These are phyloP conservation scores for Australoheros scitulus DNA, from an alignment of 2,113 vertebrate species.

Conservation along the genomic window DNA sequence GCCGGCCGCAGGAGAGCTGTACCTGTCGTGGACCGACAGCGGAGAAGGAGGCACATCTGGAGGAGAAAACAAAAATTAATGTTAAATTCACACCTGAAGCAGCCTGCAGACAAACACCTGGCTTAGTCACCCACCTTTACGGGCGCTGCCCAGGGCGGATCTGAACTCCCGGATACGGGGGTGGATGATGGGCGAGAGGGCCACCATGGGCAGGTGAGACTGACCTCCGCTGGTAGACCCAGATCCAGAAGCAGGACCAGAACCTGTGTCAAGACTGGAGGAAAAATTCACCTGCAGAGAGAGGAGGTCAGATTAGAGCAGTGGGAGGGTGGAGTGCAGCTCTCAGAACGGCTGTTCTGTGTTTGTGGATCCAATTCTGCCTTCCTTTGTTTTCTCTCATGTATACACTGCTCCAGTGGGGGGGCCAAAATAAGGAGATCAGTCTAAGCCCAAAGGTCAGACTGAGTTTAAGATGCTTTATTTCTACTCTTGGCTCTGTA, in stretches of 20 bases:
- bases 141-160: constrained; percentile 85
- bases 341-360: too few species aligned
- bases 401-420: too few species aligned
- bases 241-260: constrained; percentile 31
- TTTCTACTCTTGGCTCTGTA: neutral
- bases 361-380: too few species aligned
- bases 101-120: fast-evolving
- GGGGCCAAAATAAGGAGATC: too few species aligned
- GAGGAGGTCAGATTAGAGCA: neutral
- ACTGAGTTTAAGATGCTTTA: neutral
- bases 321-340: too few species aligned
- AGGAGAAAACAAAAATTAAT: neutral
- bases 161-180: constrained; percentile 96
- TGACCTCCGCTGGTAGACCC: constrained; percentile 37
- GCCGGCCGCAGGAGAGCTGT: constrained; percentile 93
- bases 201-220: constrained; percentile 89
- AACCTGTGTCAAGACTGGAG: constrained; percentile 88
- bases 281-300: constrained; percentile 90
- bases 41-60: constrained; percentile 86
- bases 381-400: too few species aligned
- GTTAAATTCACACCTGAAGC: neutral
- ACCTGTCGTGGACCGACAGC: constrained; percentile 91
- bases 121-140: constrained; percentile 77
- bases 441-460: too few species aligned
- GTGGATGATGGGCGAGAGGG: constrained; percentile 92